These are phyloP conservation scores for Eilema griseolum DNA, from an alignment of 2,888 invertebrate species.

Conservation along the genomic window DNA sequence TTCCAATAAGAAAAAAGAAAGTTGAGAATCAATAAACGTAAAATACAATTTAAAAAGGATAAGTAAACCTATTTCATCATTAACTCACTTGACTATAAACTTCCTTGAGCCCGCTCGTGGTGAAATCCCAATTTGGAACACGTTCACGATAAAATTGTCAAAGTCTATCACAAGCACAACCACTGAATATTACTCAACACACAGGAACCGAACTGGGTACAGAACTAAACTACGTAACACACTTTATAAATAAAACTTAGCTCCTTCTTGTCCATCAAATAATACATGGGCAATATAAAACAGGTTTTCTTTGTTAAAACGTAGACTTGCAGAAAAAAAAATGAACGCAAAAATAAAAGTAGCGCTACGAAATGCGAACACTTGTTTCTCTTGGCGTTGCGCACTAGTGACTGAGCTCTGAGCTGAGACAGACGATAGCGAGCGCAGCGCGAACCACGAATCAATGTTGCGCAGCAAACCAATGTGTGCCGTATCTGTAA, in stretches of 20 bases:
- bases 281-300: slow-evolving; percentile 68
- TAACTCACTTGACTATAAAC: slow-evolving; percentile 84
- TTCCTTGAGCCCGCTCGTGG: slow-evolving; percentile 87
- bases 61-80: slow-evolving; percentile 31
- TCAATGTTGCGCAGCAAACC: slow-evolving; percentile 81
- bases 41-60: slow-evolving; percentile 27
- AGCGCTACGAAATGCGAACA: slow-evolving; percentile 67
- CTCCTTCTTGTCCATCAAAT: slow-evolving; percentile 61
- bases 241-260: slow-evolving; percentile 60
- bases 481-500: slow-evolving; percentile 67
- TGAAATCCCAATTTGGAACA: slow-evolving; percentile 85
- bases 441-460: slow-evolving; percentile 76
- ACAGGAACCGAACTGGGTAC: slow-evolving; percentile 77
- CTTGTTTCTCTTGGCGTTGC: slow-evolving; percentile 82
- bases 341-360: slow-evolving; percentile 79
- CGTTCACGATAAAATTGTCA: slow-evolving; percentile 82
- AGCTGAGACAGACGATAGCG: slow-evolving; percentile 65
- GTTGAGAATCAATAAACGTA: slow-evolving; percentile 32
- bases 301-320: slow-evolving; percentile 74
- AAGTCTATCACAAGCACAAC: slow-evolving; percentile 84
- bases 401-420: slow-evolving; percentile 79
- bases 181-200: slow-evolving; percentile 84
- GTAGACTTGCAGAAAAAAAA: slow-evolving; percentile 67
- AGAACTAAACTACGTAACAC: slow-evolving; percentile 68
- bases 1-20: slow-evolving; percentile 42